Base-by-base conservation (phyloP, 2,888 invertebrate species). In the Meandrusa payeni region DNA sequence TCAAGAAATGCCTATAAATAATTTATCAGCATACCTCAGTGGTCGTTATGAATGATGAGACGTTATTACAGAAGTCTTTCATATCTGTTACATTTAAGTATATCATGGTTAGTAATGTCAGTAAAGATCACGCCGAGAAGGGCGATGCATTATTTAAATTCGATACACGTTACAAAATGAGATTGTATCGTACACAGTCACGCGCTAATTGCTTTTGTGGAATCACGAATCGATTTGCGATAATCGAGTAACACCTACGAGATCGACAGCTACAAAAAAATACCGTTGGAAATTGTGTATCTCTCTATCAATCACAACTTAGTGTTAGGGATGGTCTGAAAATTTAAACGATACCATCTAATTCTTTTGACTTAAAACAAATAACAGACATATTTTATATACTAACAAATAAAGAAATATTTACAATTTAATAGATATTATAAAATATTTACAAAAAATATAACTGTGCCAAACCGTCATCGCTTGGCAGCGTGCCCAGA, bases 131-230 rank as follows among this genome's bases (percentile, higher is more conserved):
- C 5, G 17, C 7, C 7, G 9, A 5, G 28, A 38, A n/a, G 5
- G n/a, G 29, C 3, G 13, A 22, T 53, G 52, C 49, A 51, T 54
- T 51, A 43, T 41, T 46, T 51, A 47, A 48, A 62, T 55, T 51
- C 43, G 45, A 58, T 60, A 58, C 42, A 53, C 48, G 50, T 63
- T 59, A 48, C 58, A 36, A 48, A 62, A 63, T 57, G 39, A 51
- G 59, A 63, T 69, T 54, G 51, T 56, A 56, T 68, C 66, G 55
- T 32, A 50, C 34, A 58, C 47, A 60, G 64, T 69, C 71, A 69
- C 63, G 64, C 61, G 59, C 65, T 74, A 67, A 68, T 69, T 63
- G 56, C 54, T 48, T 57, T 57, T 39, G 50, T 46, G 29, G 10
- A 51, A 64, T 61, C 61, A 66, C 57, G 62, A 66, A 51, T 56